These are phyloP conservation scores for Carettochelys insculpta DNA, from an alignment of 2,113 vertebrate species.

Conservation along the genomic window DNA sequence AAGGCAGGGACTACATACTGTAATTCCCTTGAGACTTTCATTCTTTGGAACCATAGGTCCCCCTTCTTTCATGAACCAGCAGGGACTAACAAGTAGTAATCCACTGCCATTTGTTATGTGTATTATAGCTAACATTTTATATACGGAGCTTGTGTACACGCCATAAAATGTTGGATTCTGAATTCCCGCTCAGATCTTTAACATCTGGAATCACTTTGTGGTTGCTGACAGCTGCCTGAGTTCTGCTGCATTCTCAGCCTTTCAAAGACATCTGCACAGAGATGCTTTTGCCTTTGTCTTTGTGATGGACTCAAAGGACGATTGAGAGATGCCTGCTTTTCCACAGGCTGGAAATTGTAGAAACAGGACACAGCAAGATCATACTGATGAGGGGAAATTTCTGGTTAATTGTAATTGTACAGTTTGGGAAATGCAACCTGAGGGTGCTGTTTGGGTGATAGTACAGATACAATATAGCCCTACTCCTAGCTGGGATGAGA, in stretches of 20 bases:
- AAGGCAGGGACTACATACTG: background rate
- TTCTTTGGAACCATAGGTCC: background rate
- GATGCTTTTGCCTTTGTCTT: background rate
- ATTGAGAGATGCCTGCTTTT: background rate
- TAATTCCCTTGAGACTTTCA: background rate
- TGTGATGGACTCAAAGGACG: background rate
- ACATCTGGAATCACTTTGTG: background rate
- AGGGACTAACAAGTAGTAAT: background rate
- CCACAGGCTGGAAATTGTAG: background rate
- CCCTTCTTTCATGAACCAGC: background rate
- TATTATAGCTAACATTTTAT: background rate
- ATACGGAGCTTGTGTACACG: background rate
- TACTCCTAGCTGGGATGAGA: background rate
- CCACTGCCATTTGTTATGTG: background rate
- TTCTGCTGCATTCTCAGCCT: background rate
- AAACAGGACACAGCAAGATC: background rate
- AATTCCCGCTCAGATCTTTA: background rate
- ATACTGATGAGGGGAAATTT: background rate
- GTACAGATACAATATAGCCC: background rate
- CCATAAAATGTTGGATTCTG: background rate
- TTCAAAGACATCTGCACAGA: background rate
- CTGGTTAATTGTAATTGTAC: background rate
- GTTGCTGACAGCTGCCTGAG: background rate
- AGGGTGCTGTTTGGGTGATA: background rate
- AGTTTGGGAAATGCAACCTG: background rate